phyloP scores from a whole-genome alignment of 2,888 invertebrate species.

The Caenorhabditis macrosperma region DNA sequence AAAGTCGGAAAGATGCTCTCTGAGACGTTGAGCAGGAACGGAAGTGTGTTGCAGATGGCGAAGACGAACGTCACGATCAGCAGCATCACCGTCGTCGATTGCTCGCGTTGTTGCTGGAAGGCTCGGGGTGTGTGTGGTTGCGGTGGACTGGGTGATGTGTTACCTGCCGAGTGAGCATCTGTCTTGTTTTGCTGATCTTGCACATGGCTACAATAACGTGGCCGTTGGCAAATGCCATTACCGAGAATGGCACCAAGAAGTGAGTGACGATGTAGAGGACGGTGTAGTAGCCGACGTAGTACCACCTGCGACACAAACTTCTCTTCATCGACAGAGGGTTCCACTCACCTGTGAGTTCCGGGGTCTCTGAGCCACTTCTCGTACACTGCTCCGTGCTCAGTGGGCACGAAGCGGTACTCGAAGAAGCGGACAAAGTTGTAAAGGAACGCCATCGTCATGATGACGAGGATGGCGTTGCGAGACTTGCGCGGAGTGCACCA shows the following conservation, averaged over 20 bases:
- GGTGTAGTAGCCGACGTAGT: slow-evolving; percentile 77
- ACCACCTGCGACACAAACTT: slow-evolving; percentile 59
- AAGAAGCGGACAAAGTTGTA: slow-evolving; percentile 78
- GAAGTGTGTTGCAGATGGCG: slow-evolving; percentile 77
- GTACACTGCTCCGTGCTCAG: slow-evolving; percentile 52
- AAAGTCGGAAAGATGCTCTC: slow-evolving; percentile 74
- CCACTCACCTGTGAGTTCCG: slow-evolving; percentile 56
- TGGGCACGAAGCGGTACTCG: slow-evolving; percentile 73
- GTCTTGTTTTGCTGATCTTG: slow-evolving; percentile 68
- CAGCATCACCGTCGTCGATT: slow-evolving; percentile 78
- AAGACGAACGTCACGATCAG: slow-evolving; percentile 77
- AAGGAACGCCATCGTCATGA: slow-evolving; percentile 70
- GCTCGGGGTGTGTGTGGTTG: too few species aligned
- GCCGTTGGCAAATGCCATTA: slow-evolving; percentile 75
- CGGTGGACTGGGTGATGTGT: too few species aligned
- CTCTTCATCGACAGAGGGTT: background rate
- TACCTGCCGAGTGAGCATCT: slow-evolving; percentile 75
- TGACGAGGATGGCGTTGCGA: slow-evolving; percentile 69
- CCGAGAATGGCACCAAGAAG: slow-evolving; percentile 77
- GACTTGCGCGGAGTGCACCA: slow-evolving; percentile 78
- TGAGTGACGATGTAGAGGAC: slow-evolving; percentile 77
- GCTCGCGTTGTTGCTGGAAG: slow-evolving; percentile 78
- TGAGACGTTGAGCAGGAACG: slow-evolving; percentile 76
- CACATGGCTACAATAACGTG: slow-evolving; percentile 74
- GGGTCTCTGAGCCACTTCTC: slow-evolving; percentile 65